A percentile compares a stretch with the other conserved stretches of the same genome.
phyloP scores from a whole-genome alignment of 2,113 vertebrate genomes.

The Hyperopisus bebe region DNA sequence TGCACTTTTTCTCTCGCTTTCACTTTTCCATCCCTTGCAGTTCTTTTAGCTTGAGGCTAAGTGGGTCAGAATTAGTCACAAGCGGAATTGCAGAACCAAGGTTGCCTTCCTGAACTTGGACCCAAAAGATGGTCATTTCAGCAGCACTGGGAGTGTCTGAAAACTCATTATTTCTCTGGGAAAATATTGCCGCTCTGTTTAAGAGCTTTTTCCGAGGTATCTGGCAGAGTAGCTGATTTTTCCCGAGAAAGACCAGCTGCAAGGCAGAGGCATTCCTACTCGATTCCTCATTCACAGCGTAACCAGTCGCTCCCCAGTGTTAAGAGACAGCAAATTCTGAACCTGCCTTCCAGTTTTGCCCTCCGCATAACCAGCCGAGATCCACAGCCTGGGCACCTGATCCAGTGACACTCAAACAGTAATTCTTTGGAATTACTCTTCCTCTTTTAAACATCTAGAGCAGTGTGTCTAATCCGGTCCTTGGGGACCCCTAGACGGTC shows the following conservation, averaged over 20 bases:
- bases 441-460: not conserved
- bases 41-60: not conserved
- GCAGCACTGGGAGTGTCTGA: not conserved
- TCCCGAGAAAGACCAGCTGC: not conserved
- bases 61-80: not conserved
- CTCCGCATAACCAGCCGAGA: not conserved
- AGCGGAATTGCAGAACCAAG: not conserved
- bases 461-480: not conserved
- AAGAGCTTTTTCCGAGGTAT: not conserved
- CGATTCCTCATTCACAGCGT: not conserved
- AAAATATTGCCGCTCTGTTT: not conserved
- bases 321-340: not conserved
- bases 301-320: not conserved
- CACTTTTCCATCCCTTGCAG: not conserved
- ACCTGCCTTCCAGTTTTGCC: not conserved
- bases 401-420: not conserved
- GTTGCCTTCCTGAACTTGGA: not conserved
- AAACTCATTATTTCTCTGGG: not conserved
- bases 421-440: too few relatives aligned
- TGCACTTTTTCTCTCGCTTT: not conserved
- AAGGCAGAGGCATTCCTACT: not conserved
- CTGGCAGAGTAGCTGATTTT: not conserved
- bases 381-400: not conserved
- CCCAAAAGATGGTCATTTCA: not conserved
- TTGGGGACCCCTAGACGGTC: not conserved